A percentile compares a stretch with the other conserved stretches of the same genome.
Evolutionary conservation across 2,888 invertebrate genomes (phyloP).

Genomic region (Tyria jacobaeae): DNA sequence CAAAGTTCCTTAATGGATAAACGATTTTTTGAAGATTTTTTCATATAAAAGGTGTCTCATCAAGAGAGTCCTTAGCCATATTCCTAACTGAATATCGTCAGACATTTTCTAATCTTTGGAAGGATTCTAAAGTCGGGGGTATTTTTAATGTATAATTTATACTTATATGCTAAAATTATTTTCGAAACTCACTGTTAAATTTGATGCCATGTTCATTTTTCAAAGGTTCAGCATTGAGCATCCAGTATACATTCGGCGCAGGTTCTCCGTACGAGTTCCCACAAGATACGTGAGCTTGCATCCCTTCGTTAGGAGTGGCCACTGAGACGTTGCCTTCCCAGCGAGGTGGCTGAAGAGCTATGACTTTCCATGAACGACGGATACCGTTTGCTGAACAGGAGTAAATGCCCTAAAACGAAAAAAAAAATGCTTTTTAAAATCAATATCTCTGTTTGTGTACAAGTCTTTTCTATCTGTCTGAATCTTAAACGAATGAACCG

Average conservation of each 20-base stretch:
- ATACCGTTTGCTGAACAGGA: conserved; percentile 90
- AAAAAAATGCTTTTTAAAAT: not conserved
- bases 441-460: not conserved
- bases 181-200: conserved; percentile 63
- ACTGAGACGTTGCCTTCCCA: conserved; percentile 84
- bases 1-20: too few species aligned
- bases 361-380: conserved; percentile 77
- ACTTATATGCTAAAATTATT: not conserved
- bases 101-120: too few species aligned
- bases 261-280: conserved; percentile 91
- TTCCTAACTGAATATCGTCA: too few species aligned
- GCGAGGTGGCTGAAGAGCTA: conserved; percentile 76
- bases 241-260: conserved; percentile 92
- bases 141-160: too few species aligned
- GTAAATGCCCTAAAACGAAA: conserved; percentile 88
- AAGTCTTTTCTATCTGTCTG: too few species aligned
- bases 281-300: conserved; percentile 71
- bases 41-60: too few species aligned
- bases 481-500: too few species aligned
- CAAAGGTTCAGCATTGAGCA: conserved; percentile 93
- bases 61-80: too few species aligned
- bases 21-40: too few species aligned
- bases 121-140: too few species aligned
- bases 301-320: conserved; percentile 84
- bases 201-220: conserved; percentile 70